Base-by-base conservation (phyloP, 2,888 invertebrate genomes). In the Sympetrum striolatum region DNA sequence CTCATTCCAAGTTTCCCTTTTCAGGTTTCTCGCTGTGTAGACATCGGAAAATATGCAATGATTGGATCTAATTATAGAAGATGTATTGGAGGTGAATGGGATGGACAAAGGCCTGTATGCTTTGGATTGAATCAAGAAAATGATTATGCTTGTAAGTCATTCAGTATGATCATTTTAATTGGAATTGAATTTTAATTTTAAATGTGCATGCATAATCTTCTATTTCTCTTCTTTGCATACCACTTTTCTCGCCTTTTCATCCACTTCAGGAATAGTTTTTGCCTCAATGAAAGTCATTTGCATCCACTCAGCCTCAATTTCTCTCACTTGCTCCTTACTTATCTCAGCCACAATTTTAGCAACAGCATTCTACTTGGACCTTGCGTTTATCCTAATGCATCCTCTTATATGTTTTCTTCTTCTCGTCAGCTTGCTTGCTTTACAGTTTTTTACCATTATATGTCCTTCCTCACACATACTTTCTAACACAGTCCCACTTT, bases 1-100 rank as follows among this genome's bases (percentile, higher is more conserved):
- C 53, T 53, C 18, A 18, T 18, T 18, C 3, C 53, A 44, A 8
- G 44, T 44, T 44, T 44, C 44, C 44, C 10, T 6, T 48, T 14
- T 80, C 92, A 95, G 93, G 93, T 95, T 44, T 95, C 95, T 90
- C 96, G 98, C 92, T 98, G 98, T 93, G 95, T 95, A 53, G 98
- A 98, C 93, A 97, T 98, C 90, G 98, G 98, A n/a, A 98, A 98
- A 94, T 98, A 96, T 93, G 96, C 96, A 0, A 96, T 98, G 95
- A 95, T 96, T n/a, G 98, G 98, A 0, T 96, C 96, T 0, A 96
- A 96, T 91, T 95, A 95, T 1, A 94, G 97, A 22, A 95, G 95
- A 91, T 98, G 98, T 93, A 95, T 97, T 90, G 96, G 96, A 80
- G 97, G 97, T 0, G 96, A 96, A 80, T 98, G 98, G 98, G 96